Conservation (phyloP, 2,113 vertebrate species). For the Parus major region DNA sequence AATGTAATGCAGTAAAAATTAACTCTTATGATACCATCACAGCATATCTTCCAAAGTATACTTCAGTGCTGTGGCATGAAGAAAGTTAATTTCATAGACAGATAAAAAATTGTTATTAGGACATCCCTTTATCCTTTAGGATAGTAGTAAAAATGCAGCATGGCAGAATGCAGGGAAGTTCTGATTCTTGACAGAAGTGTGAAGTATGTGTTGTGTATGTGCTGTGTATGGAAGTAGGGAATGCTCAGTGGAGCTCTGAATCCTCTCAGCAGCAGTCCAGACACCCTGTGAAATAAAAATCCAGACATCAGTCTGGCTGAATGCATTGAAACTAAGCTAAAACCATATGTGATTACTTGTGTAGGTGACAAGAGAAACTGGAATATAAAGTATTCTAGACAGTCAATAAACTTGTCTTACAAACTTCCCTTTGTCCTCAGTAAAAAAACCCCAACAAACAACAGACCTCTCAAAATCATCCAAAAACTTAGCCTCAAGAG, state of each 20-base stretch:
- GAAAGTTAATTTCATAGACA: not conserved
- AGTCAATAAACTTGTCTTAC: constrained; percentile 59
- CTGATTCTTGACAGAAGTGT: not conserved
- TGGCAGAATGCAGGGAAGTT: not conserved
- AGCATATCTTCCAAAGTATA: not conserved
- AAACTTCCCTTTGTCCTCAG: not conserved
- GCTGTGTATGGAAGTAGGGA: not conserved
- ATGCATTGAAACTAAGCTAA: constrained; percentile 22
- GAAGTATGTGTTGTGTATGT: not conserved
- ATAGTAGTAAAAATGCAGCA: not conserved
- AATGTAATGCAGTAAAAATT: not conserved
- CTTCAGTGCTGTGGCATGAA: not conserved
- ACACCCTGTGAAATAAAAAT: constrained; percentile 46
- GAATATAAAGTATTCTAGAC: constrained; percentile 16
- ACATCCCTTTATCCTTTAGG: not conserved
- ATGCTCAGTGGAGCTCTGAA: constrained; percentile 22
- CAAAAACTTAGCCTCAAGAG: not conserved
- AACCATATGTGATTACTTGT: constrained; percentile 48
- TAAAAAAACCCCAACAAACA: not conserved
- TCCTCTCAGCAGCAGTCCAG: not conserved
- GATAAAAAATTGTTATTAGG: not conserved
- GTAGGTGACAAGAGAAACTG: constrained; percentile 40
- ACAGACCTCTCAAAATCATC: not conserved
- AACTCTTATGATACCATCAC: not conserved
- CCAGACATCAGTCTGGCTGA: constrained; percentile 40